Base-by-base conservation (phyloP, 2,888 invertebrate genomes). In the Drosophila infuscata region DNA sequence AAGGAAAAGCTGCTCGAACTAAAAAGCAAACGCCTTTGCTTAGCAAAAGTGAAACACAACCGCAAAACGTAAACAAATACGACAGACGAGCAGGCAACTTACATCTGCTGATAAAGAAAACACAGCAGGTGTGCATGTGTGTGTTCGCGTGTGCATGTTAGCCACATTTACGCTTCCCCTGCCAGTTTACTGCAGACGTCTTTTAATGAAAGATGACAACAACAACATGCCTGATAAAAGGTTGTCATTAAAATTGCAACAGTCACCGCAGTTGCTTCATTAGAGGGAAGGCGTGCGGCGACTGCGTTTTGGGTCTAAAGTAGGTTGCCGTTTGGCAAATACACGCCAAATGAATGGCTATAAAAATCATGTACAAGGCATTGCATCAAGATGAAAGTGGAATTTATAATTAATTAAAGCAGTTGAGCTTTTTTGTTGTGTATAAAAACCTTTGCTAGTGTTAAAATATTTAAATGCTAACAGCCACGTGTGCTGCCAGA, bases 101-200 rank as follows among this genome's bases (percentile, higher is more conserved):
- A 90, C 87, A 90, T 90, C 90, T 91, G 69, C 85, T 88, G 90
- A 90, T 90, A 90, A 90, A 90, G 90, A 90, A 90, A 81, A 49
- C 57, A 52, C 49, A 63, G 60, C 53, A 11, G 20, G 36, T 30
- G 32, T 56, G 29, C 30, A 32, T 54, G 52, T 43, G 72, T 64
- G 33, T 56, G 61, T 35, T 56, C 38, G 49, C 51, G 30, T 30
- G 41, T 15, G 41, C 30, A 12, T 12, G 38, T 29, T 46, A 46
- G 25, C 46, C 25, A 46, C 46, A 46, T 15, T 8, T 25, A 15
- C 51, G 12, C 35, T 2, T 30, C 12, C 15, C 4, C 53, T 36
- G 43, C 33, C 36, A 53, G 33, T 56, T 63, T 56, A 53, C 70
- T 54, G 58, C 62, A 41, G 61, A 61, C 75, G 69, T 65, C 86